Evolutionary conservation across 2,888 invertebrate species (phyloP), one percentile per base, ranked within the genome.

Genomic region (Chirona hameri): DNA sequence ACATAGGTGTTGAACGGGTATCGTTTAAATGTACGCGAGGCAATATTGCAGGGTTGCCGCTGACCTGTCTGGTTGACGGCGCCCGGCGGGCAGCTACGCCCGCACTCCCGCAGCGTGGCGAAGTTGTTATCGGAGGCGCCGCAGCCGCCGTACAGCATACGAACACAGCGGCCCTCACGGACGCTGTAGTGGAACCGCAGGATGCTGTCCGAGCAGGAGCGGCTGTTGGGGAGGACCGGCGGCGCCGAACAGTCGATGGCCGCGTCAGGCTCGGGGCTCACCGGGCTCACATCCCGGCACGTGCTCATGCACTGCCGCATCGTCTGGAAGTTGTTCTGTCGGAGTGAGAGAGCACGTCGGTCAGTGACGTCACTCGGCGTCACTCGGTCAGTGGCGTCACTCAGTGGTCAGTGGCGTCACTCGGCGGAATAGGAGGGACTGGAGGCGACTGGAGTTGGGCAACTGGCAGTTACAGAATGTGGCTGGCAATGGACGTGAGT

Each of bases 261-360:
- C 10, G 76, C 10, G 21, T 39, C 18, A 5, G 14, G 24, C 24
- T 27, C 31, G 18, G 29, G 18, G 4, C 72, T 27, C 27, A 15
- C 72, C 72, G 72, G 39, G 46, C 39, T 10, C 10, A 76, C 46
- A 18, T 0, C 46, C 9, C 46, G 76, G 79, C 86, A 86, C 57
- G 84, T 85, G 82, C 83, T 83, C 82, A 85, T 85, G 83, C 86
- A 87, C 55, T 86, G 86, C 84, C 85, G 84, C 84, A 85, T 84
- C 24, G 86, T 87, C 52, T 85, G 85, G 85, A 89, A 89, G 83
- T 88, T 86, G 84, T 89, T 89, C 10, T 86, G 76, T 24, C 1
- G 46, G 0, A 21, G 72, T 39, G 39, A 7, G 39, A 39, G 39
- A 39, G 39, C 2, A 39, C 39, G 39, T 39, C 39, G 39, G 39